Base-by-base conservation (phyloP, 2,888 invertebrate genomes). In the Urechis unicinctus region DNA sequence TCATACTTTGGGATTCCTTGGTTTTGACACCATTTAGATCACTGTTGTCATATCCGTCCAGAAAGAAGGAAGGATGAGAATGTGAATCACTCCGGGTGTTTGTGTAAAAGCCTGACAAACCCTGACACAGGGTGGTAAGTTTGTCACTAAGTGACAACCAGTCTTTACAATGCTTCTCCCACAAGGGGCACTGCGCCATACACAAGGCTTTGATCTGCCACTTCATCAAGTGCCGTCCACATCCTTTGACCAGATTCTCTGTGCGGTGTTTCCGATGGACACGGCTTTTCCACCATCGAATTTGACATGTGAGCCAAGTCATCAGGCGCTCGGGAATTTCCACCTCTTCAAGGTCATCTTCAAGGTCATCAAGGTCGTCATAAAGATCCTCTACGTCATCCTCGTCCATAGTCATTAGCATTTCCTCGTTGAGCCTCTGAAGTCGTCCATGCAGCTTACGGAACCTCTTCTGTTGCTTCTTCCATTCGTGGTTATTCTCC, bases 341-440 rank as follows among this genome's bases (percentile, higher is more conserved):
- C 31, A 29, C 29, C 31, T 42, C 52, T 17, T 52, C 54, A 31
- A 62, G 52, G 52, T 64, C 59, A 49, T 64, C 56, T 56, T 61
- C 26, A 24, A 61, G 36, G 55, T 64, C 55, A 41, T 64, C 57
- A n/a, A 58, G 41, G 47, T 62, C 62, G 2, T 62, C 62, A 26
- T 61, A 60, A n/a, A 61, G 30, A 28, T 62, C 62, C 28, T 62
- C 62, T 13, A 61, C 51, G 46, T 62, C 62, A 29, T 62, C 62
- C 22, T 61, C 60, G 13, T 61, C 60, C 62, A 61, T 58, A 3
- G 50, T 42, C 17, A 43, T 29, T 4, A 62, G 31, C 2, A 57
- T 53, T 17, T 61, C 61, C 29, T 61, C 61, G 28, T 57, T 62
- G 31, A 62, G 43, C 6, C 51, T 29, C 5, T 55, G 51, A 5